A percentile compares a stretch with the other conserved stretches of the same genome.
Evolutionary conservation across 2,797 vertebrate genomes (phyloP).

Genomic region (Anguilla anguilla): DNA sequence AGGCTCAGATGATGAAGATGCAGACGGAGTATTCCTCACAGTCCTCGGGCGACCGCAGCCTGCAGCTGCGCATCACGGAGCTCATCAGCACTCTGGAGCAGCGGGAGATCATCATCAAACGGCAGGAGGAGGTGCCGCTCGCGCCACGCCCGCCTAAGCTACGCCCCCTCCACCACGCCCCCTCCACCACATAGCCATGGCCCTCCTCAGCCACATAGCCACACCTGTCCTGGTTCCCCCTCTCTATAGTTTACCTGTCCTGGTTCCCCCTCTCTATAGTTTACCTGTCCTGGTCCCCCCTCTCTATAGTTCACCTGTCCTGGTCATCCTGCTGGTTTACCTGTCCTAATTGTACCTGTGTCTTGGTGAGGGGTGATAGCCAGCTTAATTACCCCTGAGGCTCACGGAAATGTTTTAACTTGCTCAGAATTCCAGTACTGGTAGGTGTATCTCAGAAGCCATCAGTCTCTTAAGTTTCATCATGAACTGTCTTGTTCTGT

Average conservation of each 20-base stretch:
- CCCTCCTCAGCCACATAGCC: too few relatives aligned
- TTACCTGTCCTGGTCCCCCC: neutral
- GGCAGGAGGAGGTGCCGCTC: conserved; percentile 82
- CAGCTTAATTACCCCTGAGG: too few relatives aligned
- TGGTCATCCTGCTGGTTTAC: too few relatives aligned
- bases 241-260: neutral
- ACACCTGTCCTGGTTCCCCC: neutral
- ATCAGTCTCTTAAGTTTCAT: too few relatives aligned
- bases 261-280: neutral
- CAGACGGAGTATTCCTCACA: conserved; percentile 75
- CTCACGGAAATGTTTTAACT: too few relatives aligned
- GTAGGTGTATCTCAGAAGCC: too few relatives aligned
- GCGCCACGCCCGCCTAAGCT: neutral
- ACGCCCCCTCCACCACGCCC: too few relatives aligned
- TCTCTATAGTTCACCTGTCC: neutral
- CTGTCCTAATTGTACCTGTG: too few relatives aligned
- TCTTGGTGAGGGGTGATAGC: too few relatives aligned
- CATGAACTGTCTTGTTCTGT: too few relatives aligned
- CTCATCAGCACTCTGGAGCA: conserved; percentile 80
- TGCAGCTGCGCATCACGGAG: conserved; percentile 84
- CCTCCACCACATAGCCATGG: too few relatives aligned
- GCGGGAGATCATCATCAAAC: conserved; percentile 80
- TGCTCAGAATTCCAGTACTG: too few relatives aligned
- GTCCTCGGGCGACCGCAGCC: conserved; percentile 74
- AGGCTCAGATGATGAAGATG: conserved; percentile 65